Conservation (phyloP, 2,888 invertebrate genomes). For the Cheilosia vernalis region DNA sequence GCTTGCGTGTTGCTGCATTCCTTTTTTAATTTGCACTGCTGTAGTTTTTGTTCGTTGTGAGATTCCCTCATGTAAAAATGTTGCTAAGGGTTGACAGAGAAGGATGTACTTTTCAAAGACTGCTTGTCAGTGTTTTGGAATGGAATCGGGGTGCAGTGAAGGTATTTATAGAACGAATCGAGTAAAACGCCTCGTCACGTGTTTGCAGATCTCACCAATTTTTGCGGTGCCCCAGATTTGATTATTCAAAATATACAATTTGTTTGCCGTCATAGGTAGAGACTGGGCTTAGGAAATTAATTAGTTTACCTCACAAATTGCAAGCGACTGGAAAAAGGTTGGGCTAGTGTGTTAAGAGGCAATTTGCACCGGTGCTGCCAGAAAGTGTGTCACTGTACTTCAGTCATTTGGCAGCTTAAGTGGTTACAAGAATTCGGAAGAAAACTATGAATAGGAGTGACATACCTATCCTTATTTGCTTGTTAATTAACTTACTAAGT, state of each 20-base stretch:
- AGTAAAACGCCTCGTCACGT: conserved; percentile 52
- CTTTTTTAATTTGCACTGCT: conserved; percentile 39
- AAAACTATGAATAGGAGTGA: no score
- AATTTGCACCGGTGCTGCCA: no score
- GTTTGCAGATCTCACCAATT: conserved; percentile 64
- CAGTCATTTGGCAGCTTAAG: no score
- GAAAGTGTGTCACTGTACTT: no score
- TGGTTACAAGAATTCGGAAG: no score
- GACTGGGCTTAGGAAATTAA: neutral
- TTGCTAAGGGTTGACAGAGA: conserved; percentile 14
- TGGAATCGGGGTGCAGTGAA: conserved; percentile 19
- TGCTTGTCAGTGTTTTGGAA: conserved; percentile 23
- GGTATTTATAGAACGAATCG: conserved; percentile 27
- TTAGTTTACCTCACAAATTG: neutral
- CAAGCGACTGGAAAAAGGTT: neutral
- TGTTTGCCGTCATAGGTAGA: neutral
- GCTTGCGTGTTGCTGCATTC: conserved; percentile 70
- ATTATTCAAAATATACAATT: conserved; percentile 3
- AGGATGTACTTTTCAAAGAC: conserved; percentile 3
- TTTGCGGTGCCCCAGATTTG: conserved; percentile 63
- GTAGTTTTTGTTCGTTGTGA: conserved; percentile 16
- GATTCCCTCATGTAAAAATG: conserved; percentile 18
- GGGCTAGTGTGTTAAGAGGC: neutral
- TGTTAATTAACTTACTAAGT: no score
- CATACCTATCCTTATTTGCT: no score